Percentiles rank a stretch among this genome's conserved stretches.
Evolutionary conservation across 2,113 vertebrate genomes (phyloP).

Genomic region (Ivindomyrus marchei): DNA sequence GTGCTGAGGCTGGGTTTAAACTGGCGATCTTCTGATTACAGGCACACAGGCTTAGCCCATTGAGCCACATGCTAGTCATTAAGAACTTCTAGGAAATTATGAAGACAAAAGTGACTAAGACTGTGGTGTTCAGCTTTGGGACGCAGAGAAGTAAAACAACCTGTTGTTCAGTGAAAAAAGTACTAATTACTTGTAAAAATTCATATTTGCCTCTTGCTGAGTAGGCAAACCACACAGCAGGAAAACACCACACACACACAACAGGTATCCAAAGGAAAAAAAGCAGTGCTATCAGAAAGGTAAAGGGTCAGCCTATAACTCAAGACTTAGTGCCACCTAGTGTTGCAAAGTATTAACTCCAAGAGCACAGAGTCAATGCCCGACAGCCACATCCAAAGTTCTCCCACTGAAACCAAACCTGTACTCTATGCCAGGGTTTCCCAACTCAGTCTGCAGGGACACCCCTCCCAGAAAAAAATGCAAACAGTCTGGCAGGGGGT

Average conservation of each 20-base stretch:
- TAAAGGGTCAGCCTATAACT: background rate
- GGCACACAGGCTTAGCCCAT: no score
- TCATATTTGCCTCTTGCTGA: background rate
- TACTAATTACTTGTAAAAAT: background rate
- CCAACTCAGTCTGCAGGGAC: background rate
- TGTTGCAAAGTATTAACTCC: constrained; percentile 18
- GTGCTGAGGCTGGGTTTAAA: no score
- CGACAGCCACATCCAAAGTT: background rate
- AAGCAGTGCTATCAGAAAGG: background rate
- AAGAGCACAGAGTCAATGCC: background rate
- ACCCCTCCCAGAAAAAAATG: background rate
- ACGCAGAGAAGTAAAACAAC: background rate
- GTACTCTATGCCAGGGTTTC: background rate
- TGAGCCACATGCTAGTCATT: no score
- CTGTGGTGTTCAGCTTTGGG: background rate
- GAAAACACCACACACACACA: background rate
- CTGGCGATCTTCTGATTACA: no score
- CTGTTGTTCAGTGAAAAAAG: background rate
- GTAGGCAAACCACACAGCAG: background rate
- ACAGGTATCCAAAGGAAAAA: background rate
- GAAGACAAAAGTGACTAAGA: background rate
- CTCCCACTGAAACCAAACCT: background rate
- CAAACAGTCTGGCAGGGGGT: background rate
- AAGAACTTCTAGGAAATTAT: background rate
- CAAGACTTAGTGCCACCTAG: constrained; percentile 42